Evolutionary conservation across 2,888 invertebrate genomes (phyloP), one percentile per base, ranked within the genome.

Genomic region (Pelosia muscerda): DNA sequence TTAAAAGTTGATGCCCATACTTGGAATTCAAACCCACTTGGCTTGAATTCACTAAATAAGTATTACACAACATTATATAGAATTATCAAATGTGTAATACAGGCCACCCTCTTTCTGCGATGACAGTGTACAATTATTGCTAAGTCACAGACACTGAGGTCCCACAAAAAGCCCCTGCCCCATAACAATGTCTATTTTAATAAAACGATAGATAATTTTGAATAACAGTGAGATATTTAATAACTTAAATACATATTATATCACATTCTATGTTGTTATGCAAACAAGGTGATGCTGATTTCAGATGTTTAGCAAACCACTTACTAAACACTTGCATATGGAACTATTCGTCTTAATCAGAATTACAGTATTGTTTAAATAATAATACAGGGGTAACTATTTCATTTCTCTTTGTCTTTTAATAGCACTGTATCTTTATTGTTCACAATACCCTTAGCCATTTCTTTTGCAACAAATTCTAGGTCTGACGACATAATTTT

Each of bases 401-500:
- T 42, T 42, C 22, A 38, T 38, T 38, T 59, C 34, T 34, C 1
- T 38, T 59, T 63, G 59, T 81, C 65, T 67, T 82, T 78, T 34
- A 84, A 65, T 13, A 84, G 72, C 6, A 83, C 58, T 49, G 63
- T 71, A 55, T 78, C 74, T 55, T 86, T 86, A 73, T 82, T 74
- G 23, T 80, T 84, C 38, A 86, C 86, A 56, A 76, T 65, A 76
- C 79, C 83, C 61, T 78, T 86, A 1, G 87, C 76, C 72, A 92
- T 86, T 79, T 93, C 94, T 66, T 87, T 87, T 13, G 93, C 92
- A 74, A 95, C 88, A 76, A 91, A 92, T 79, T 96, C 95, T 53
- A 96, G 82, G 77, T 95, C 95, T 66, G 91, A 75, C 59, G 86
- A 95, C 85, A 89, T 90, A 68, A 95, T 95, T 90, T 90, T 96